Percentiles rank a stretch among this genome's conserved stretches.
phyloP scores from a whole-genome alignment of 2,797 vertebrate species.

The Hydrophis major region DNA sequence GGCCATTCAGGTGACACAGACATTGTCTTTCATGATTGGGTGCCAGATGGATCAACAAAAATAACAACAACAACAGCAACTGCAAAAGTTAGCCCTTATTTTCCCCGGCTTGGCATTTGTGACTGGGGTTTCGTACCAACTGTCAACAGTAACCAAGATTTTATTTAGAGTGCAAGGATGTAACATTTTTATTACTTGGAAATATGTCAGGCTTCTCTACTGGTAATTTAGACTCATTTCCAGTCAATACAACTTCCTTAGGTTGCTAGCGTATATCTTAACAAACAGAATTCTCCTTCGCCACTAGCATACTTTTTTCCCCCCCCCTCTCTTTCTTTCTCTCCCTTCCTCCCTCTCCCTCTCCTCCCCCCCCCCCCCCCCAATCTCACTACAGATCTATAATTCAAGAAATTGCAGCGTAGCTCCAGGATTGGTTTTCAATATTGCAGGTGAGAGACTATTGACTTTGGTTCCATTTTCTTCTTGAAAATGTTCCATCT shows the following conservation, averaged over 20 bases:
- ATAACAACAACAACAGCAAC: conserved; percentile 58
- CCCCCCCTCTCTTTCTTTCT: no score
- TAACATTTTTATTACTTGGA: conserved; percentile 76
- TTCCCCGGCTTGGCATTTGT: conserved; percentile 69
- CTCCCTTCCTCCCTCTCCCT: no score
- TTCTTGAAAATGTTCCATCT: conserved; percentile 18
- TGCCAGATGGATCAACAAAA: conserved; percentile 76
- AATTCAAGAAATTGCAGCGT: conserved; percentile 56
- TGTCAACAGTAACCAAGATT: conserved; percentile 74
- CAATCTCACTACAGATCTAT: conserved; percentile 46
- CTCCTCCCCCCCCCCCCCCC: neutral
- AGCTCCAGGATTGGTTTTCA: conserved; percentile 64
- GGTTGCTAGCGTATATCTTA: conserved; percentile 70
- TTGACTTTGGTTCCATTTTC: conserved; percentile 55
- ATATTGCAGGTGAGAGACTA: conserved; percentile 56
- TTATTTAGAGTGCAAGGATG: conserved; percentile 72
- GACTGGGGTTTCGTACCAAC: conserved; percentile 70
- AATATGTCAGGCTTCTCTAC: conserved; percentile 72
- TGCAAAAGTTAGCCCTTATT: conserved; percentile 71
- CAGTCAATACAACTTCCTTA: conserved; percentile 63
- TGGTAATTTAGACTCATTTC: conserved; percentile 75
- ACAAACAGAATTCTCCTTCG: conserved; percentile 62
- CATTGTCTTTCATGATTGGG: conserved; percentile 80
- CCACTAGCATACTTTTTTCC: conserved; percentile 28
- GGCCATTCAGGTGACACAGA: conserved; percentile 77